phyloP scores from a whole-genome alignment of 2,113 vertebrate genomes.

The Nycticryphes semicollaris region DNA sequence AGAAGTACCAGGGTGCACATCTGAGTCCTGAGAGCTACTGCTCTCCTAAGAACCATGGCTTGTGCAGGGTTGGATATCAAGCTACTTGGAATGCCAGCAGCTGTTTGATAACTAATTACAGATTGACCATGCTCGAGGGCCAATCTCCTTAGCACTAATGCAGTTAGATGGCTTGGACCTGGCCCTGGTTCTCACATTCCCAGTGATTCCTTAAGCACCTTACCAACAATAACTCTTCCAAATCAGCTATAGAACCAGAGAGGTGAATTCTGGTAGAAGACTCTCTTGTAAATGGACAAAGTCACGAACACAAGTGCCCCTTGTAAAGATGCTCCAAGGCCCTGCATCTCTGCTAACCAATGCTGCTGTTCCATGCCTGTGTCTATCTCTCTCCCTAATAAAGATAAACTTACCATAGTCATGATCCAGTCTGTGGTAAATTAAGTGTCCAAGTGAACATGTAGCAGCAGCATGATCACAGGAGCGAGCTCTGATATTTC shows the following conservation, averaged over 20 bases:
- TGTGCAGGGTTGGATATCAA: not conserved
- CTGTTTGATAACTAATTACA: not conserved
- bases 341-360: not conserved
- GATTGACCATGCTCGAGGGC: not conserved
- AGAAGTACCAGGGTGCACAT: not conserved
- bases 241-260: not conserved
- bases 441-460: constrained; percentile 15
- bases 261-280: not conserved
- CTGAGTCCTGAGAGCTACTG: not conserved
- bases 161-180: not conserved
- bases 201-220: not conserved
- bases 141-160: not conserved
- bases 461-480: not conserved
- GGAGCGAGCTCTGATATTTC: constrained; percentile 6
- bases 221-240: not conserved
- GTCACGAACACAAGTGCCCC: not conserved
- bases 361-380: not conserved
- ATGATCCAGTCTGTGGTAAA: not conserved
- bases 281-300: not conserved
- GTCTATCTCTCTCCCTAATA: not conserved
- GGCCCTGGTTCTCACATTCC: not conserved
- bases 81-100: not conserved
- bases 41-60: not conserved
- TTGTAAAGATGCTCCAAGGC: not conserved
- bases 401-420: not conserved